Percentiles rank a stretch among this genome's conserved stretches.
Conservation (phyloP, 2,888 invertebrate genomes). For the Busseola fusca region DNA sequence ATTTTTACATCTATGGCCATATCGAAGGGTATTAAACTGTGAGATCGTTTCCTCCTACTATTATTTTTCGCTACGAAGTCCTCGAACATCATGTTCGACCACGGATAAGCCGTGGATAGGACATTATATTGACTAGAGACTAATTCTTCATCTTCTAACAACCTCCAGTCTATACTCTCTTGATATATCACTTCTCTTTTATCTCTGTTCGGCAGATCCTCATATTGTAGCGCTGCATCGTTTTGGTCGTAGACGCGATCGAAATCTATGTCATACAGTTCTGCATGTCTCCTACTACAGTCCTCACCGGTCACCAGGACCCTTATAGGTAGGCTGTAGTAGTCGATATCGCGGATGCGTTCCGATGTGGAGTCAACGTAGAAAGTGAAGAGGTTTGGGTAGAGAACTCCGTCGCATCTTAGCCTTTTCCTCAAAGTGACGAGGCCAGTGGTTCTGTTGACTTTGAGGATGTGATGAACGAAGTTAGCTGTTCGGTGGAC, state of each 20-base stretch:
- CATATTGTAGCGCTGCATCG: conserved; percentile 82
- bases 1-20: conserved; percentile 91
- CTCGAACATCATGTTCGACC: conserved; percentile 87
- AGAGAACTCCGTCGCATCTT: conserved; percentile 94
- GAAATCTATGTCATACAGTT: conserved; percentile 89
- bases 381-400: conserved; percentile 95
- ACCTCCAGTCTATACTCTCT: conserved; percentile 84
- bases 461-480: conserved; percentile 93
- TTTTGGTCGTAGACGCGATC: conserved; percentile 89
- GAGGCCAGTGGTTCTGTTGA: conserved; percentile 93
- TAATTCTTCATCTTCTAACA: conserved; percentile 83
- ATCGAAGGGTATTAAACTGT: conserved; percentile 83
- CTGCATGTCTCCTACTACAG: conserved; percentile 91
- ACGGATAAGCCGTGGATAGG: conserved; percentile 86
- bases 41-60: conserved; percentile 87
- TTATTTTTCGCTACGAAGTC: conserved; percentile 86
- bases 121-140: conserved; percentile 86
- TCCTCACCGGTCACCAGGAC: conserved; percentile 92
- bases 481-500: conserved; percentile 94
- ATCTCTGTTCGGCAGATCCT: conserved; percentile 82
- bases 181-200: conserved; percentile 77
- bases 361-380: conserved; percentile 96
- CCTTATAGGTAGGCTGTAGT: conserved; percentile 94
- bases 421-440: conserved; percentile 92
- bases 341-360: conserved; percentile 93